Percentiles rank a stretch among this genome's conserved stretches.
phyloP scores from a whole-genome alignment of 2,113 vertebrate species.

The Elaphurus davidianus region DNA sequence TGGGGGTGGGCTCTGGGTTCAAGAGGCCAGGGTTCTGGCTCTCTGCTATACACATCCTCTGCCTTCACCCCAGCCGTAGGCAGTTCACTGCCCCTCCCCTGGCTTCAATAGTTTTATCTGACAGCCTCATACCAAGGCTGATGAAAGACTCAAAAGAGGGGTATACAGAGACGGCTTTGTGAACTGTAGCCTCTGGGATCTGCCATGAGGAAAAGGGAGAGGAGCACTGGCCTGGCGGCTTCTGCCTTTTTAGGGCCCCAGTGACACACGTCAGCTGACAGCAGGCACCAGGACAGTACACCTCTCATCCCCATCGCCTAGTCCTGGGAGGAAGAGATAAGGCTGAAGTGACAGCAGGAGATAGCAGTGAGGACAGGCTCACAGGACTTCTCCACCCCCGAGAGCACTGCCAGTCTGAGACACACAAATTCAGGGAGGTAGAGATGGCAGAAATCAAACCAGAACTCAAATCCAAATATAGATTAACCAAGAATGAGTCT shows the following conservation, averaged over 20 bases:
- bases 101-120: background rate
- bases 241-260: background rate
- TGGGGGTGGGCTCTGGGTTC: background rate
- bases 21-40: background rate
- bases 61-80: background rate
- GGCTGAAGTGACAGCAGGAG: background rate
- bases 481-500: constrained; percentile 12
- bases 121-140: background rate
- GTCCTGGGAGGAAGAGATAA: background rate
- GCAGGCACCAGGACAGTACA: background rate
- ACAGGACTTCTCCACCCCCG: background rate
- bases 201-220: background rate
- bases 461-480: background rate
- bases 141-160: background rate
- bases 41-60: background rate
- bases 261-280: background rate
- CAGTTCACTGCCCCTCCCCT: background rate
- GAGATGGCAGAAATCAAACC: background rate
- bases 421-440: background rate
- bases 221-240: background rate
- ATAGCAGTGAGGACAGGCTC: background rate
- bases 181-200: background rate
- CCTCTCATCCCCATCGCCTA: background rate
- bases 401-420: background rate
- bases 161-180: background rate